Evolutionary conservation across 2,113 vertebrate genomes (phyloP), one percentile per base, ranked within the genome.

Genomic region (Mixornis gularis): DNA sequence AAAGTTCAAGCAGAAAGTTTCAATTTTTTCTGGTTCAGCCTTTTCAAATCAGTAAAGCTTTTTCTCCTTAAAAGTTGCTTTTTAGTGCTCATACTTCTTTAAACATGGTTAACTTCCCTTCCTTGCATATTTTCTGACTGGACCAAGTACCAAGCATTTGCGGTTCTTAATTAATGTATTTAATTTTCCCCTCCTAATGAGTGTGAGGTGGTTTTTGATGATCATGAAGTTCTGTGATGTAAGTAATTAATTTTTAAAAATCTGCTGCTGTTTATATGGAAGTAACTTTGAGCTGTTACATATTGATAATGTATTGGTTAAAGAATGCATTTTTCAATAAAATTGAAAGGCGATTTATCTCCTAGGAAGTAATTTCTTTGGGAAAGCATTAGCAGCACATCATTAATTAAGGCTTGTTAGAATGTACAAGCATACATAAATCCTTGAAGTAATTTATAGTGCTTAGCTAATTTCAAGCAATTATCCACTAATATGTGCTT

Each of bases 401-500:
- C 97, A 97, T 98, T 98, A 98, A 97, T 98, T 98, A 98, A 97
- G 97, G 95, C 97, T 97, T 97, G 96, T 98, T 98, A 97, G 93
- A 97, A 97, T 85, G 90, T 97, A 97, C 97, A 97, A 96, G 96
- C 93, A 95, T 96, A 94, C 97, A 97, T 97, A 98, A 98, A 97
- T 97, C 96, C 96, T 98, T 89, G 85, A 97, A 95, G 97, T 98
- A 98, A 98, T 98, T 98, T 98, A 97, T 97, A 97, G 96, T 48
- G 84, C 96, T 97, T 97, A 97, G 97, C 96, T 98, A 97, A 98
- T 98, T 98, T 98, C 96, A 94, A 95, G 97, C 97, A 98, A 97
- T 98, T 98, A 98, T 95, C 96, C 87, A 94, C 97, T 97, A 98
- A 98, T 98, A 98, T 71, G 92, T 96, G 95, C 97, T 97, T 97